Conservation (phyloP, 2,113 vertebrate species). For the Spea bombifrons region DNA sequence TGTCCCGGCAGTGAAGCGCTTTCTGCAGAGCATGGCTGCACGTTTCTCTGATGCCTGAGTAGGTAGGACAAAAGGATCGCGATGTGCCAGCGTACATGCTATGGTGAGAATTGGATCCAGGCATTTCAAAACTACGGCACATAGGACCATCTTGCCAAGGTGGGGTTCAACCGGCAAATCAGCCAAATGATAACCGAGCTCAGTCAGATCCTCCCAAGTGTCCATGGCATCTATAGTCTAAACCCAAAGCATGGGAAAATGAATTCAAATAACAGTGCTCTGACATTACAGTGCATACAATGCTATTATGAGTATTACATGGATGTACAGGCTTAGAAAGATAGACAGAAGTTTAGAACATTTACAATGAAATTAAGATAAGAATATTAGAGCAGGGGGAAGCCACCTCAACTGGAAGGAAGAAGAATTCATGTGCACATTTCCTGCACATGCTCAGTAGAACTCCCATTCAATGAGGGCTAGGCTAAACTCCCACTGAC, state of each 20-base stretch:
- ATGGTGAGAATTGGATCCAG: slow-evolving; percentile 95
- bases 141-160: slow-evolving; percentile 96
- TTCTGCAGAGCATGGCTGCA: slow-evolving; percentile 80
- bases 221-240: slow-evolving; percentile 95
- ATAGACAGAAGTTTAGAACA: no score
- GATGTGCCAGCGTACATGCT: slow-evolving; percentile 85
- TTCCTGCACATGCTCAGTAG: no score
- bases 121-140: slow-evolving; percentile 86
- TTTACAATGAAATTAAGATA: no score
- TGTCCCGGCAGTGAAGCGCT: slow-evolving; percentile 77
- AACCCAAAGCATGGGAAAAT: neutral
- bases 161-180: slow-evolving; percentile 91
- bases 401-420: no score
- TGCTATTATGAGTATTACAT: no score
- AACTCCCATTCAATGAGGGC: no score
- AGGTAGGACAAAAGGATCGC: slow-evolving; percentile 88
- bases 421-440: no score
- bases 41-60: slow-evolving; percentile 79
- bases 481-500: no score
- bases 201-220: slow-evolving; percentile 85
- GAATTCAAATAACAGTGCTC: no score
- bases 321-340: no score
- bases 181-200: slow-evolving; percentile 88
- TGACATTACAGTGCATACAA: no score
- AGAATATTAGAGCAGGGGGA: no score